phyloP scores from a whole-genome alignment of 2,797 vertebrate genomes.

The Hippoglossus hippoglossus region DNA sequence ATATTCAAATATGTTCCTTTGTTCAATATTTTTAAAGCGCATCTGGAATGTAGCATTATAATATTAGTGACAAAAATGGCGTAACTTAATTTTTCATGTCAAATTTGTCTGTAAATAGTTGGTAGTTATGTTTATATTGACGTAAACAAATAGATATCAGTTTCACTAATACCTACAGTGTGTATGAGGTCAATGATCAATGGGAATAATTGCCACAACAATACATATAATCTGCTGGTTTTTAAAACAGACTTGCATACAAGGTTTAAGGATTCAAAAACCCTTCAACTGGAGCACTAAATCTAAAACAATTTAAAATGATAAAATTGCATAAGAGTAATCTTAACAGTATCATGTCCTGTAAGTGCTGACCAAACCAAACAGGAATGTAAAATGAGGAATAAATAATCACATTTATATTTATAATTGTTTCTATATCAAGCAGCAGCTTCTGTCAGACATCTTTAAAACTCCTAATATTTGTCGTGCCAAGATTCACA shows the following conservation, averaged over 20 bases:
- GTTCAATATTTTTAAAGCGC: neutral
- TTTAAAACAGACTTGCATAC: conserved; percentile 18
- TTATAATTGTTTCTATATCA: conserved; percentile 5
- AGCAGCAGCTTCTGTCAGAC: conserved; percentile 19
- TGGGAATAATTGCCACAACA: neutral
- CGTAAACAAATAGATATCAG: conserved; percentile 5
- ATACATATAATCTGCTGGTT: conserved; percentile 1
- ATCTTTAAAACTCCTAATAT: conserved; percentile 18
- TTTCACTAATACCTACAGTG: conserved; percentile 4
- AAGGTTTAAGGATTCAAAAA: conserved; percentile 1
- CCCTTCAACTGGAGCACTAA: conserved; percentile 16
- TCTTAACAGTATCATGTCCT: conserved; percentile 22
- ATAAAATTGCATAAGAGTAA: conserved; percentile 50
- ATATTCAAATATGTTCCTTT: neutral
- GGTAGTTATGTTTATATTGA: conserved; percentile 3
- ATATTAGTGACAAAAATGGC: neutral
- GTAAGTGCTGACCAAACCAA: conserved; percentile 29
- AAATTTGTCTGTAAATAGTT: conserved; percentile 2
- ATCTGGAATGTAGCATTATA: neutral
- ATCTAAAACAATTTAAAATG: conserved; percentile 13
- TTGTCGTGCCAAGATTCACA: conserved; percentile 1
- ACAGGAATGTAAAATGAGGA: conserved; percentile 48
- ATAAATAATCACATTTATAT: conserved; percentile 16
- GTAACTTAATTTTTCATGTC: neutral
- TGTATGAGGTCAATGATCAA: conserved; percentile 2